Percentiles rank a stretch among this genome's conserved stretches.
phyloP scores from a whole-genome alignment of 2,797 vertebrate species.

The Sebastolobus altivelis region DNA sequence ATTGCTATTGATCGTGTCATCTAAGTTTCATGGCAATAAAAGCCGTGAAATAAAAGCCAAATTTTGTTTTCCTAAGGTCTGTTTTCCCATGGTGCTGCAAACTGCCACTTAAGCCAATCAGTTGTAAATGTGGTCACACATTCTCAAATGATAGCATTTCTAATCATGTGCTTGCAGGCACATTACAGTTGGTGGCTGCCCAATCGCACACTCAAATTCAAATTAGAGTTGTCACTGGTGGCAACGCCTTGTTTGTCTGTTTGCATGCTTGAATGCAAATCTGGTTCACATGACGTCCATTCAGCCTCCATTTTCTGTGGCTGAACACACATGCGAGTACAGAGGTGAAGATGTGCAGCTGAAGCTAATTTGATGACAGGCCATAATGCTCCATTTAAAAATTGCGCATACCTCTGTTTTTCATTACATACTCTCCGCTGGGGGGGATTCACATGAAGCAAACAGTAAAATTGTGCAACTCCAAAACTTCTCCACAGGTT shows the following conservation, averaged over 20 bases:
- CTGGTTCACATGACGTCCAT: constrained; percentile 30
- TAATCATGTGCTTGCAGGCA: constrained; percentile 25
- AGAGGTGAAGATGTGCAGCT: neutral
- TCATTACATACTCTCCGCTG: constrained; percentile 36
- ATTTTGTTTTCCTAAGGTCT: neutral
- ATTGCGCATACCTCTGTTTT: constrained; percentile 18
- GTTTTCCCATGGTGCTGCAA: neutral
- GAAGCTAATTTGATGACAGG: constrained; percentile 4
- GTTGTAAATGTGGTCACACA: constrained; percentile 14
- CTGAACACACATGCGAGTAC: neutral
- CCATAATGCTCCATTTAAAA: neutral
- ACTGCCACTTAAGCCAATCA: neutral
- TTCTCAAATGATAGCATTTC: constrained; percentile 29
- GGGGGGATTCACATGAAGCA: constrained; percentile 24
- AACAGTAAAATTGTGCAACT: constrained; percentile 38
- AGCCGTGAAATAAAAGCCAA: too few relatives aligned
- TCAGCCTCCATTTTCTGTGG: constrained; percentile 18
- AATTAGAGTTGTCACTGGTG: constrained; percentile 11
- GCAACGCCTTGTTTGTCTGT: constrained; percentile 14
- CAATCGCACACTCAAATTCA: constrained; percentile 21
- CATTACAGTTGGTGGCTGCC: constrained; percentile 12
- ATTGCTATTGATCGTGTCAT: neutral
- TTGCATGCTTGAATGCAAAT: constrained; percentile 29
- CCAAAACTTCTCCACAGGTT: constrained; percentile 33
- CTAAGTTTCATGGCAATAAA: neutral